A percentile compares a stretch with the other conserved stretches of the same genome.
Conservation (phyloP, 2,113 vertebrate species). For the Ciconia stormi region DNA sequence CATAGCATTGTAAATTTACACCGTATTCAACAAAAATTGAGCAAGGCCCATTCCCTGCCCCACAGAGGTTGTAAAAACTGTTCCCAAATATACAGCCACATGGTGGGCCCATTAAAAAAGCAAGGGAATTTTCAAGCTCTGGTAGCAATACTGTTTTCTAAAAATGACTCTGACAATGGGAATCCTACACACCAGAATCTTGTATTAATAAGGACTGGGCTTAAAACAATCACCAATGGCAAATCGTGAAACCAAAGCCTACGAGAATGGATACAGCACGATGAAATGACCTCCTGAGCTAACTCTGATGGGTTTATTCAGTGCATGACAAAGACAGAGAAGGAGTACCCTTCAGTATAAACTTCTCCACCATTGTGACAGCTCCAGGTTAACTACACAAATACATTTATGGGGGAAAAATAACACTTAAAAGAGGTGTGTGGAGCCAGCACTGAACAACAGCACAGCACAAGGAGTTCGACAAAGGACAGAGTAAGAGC, state of each 20-base stretch:
- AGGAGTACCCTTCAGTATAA: not conserved
- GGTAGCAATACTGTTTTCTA: not conserved
- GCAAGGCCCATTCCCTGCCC: not conserved
- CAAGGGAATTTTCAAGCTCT: not conserved
- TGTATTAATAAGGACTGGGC: not conserved
- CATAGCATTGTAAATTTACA: not conserved
- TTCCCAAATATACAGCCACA: not conserved
- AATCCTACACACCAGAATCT: not conserved
- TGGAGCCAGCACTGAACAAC: not conserved
- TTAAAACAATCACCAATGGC: not conserved
- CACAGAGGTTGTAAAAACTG: not conserved
- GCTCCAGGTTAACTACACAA: not conserved
- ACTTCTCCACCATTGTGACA: not conserved
- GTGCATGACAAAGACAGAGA: not conserved
- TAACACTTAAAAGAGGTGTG: not conserved
- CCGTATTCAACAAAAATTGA: not conserved
- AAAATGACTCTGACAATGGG: not conserved
- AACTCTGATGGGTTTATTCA: not conserved
- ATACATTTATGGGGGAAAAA: not conserved
- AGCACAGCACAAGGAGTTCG: not conserved
- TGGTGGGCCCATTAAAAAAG: not conserved
- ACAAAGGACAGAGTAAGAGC: conserved; percentile 16
- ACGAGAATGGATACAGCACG: not conserved
- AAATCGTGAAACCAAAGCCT: not conserved
- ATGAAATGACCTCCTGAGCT: not conserved